A percentile compares a stretch with the other conserved stretches of the same genome.
Evolutionary conservation across 2,113 vertebrate species (phyloP).

Genomic region (Callorhinus ursinus): DNA sequence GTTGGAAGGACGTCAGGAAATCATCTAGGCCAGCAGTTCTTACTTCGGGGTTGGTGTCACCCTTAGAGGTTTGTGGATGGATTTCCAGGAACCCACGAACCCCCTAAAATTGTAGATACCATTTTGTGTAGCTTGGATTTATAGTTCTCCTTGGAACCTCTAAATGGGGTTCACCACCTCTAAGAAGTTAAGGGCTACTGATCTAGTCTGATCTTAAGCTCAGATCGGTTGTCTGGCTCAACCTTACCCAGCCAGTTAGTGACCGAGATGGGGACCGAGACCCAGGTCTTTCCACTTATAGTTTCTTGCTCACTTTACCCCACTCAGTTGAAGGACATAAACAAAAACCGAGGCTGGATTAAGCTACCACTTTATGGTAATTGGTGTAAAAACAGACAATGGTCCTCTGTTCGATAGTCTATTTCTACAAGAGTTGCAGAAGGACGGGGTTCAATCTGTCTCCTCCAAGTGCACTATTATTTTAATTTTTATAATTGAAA

Average conservation of each 20-base stretch:
- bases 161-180: not conserved
- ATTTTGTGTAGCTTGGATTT: not conserved
- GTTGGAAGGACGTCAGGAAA: not conserved
- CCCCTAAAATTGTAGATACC: not conserved
- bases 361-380: not conserved
- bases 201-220: not conserved
- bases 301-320: conserved; percentile 31
- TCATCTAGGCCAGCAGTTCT: not conserved
- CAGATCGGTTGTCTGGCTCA: not conserved
- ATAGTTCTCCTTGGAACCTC: not conserved
- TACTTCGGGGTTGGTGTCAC: not conserved
- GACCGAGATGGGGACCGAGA: not conserved
- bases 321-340: not conserved
- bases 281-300: not conserved
- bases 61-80: not conserved
- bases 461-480: not conserved
- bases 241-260: not conserved
- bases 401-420: not conserved
- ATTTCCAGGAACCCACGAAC: not conserved
- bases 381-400: not conserved
- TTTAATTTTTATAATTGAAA: conserved; percentile 31
- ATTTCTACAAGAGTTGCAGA: not conserved
- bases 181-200: not conserved
- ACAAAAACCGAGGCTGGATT: not conserved
- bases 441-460: not conserved